phyloP scores from a whole-genome alignment of 2,888 invertebrate species.

The Sphecodes monilicornis region DNA sequence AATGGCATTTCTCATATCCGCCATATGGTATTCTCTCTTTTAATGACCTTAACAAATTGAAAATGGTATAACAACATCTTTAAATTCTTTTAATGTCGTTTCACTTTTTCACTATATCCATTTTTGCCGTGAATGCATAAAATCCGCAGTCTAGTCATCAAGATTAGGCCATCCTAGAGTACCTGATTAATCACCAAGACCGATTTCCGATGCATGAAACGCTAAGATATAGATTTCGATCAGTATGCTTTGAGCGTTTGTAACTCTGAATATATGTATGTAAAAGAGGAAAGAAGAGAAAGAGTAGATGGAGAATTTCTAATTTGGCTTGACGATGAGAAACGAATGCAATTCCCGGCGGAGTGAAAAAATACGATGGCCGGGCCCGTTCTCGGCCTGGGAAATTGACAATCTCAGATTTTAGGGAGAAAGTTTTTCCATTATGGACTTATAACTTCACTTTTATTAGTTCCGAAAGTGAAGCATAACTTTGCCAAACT shows the following conservation, averaged over 20 bases:
- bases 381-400: neutral
- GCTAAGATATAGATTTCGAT: neutral
- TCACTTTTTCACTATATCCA: no score
- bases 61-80: no score
- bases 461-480: constrained; percentile 36
- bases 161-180: neutral
- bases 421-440: constrained; percentile 35
- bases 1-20: no score
- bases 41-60: no score
- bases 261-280: neutral
- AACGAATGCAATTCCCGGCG: neutral
- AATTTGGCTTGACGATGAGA: neutral
- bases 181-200: neutral
- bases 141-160: no score
- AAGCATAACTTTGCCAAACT: constrained; percentile 26
- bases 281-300: neutral
- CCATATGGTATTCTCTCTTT: no score
- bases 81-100: no score
- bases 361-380: constrained; percentile 20
- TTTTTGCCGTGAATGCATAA: no score
- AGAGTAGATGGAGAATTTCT: constrained; percentile 1
- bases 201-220: neutral
- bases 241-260: neutral
- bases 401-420: constrained; percentile 20
- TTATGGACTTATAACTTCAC: constrained; percentile 21